Conservation (phyloP, 2,888 invertebrate species). For the Galerucella nymphaeae region DNA sequence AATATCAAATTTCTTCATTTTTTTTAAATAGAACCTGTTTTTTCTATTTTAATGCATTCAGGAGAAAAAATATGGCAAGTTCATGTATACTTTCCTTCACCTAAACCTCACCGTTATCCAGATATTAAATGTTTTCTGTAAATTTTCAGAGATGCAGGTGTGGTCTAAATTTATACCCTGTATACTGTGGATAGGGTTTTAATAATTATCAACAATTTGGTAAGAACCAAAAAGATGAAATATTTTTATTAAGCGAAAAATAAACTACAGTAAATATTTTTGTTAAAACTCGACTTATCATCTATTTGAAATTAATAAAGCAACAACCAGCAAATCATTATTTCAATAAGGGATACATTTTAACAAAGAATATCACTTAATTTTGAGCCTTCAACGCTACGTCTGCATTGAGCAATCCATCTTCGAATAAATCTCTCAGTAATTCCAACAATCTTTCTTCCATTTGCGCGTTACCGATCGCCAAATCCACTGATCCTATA, state of each 20-base stretch:
- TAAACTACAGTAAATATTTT: not conserved
- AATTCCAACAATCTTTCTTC: conserved; percentile 81
- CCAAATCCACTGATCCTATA: conserved; percentile 85
- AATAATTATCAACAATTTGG: not conserved
- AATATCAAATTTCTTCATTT: too few relatives aligned
- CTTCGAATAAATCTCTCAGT: conserved; percentile 77
- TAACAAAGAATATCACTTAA: conserved; percentile 24
- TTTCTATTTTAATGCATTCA: too few relatives aligned
- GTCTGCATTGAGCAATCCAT: conserved; percentile 71
- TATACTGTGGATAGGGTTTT: not conserved
- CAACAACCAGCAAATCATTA: not conserved
- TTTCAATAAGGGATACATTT: not conserved
- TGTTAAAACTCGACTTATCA: not conserved
- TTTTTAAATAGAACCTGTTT: too few relatives aligned
- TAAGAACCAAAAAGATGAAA: not conserved
- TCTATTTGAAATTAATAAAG: not conserved
- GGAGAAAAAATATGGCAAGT: too few relatives aligned
- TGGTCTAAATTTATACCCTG: too few relatives aligned
- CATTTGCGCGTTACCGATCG: conserved; percentile 79
- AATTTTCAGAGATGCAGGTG: too few relatives aligned
- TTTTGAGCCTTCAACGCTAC: conserved; percentile 47
- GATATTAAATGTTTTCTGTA: too few relatives aligned
- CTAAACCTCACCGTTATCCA: too few relatives aligned
- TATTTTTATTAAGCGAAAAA: conserved; percentile 4
- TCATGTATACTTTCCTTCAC: too few relatives aligned